These are phyloP conservation scores for Zaprionus lineosus DNA, from an alignment of 2,888 invertebrate genomes.

Conservation along the genomic window DNA sequence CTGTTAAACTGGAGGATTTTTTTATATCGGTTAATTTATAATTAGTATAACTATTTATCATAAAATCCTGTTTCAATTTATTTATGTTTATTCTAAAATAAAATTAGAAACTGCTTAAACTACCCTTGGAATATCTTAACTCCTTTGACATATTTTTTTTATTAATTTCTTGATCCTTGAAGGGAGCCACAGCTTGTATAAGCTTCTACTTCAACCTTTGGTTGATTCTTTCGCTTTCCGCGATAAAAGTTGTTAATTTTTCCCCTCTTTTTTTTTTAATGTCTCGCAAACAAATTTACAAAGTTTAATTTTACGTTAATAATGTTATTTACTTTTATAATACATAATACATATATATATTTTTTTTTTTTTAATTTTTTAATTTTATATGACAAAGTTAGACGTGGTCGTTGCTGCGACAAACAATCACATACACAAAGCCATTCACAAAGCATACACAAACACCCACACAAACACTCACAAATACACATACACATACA, in stretches of 20 bases:
- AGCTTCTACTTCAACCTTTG: slow-evolving; percentile 17
- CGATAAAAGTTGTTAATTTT: neutral
- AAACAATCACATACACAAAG: slow-evolving; percentile 4
- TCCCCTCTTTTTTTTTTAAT: slow-evolving; percentile 6
- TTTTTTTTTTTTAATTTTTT: slow-evolving; percentile 30
- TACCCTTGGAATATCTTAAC: slow-evolving; percentile 22
- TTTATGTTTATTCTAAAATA: too few species aligned
- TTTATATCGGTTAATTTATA: too few species aligned
- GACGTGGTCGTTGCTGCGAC: slow-evolving; percentile 25
- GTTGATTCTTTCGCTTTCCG: slow-evolving; percentile 4
- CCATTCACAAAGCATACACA: neutral
- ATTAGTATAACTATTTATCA: too few species aligned
- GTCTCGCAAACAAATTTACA: slow-evolving; percentile 53
- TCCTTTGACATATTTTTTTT: slow-evolving; percentile 8
- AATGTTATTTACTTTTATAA: slow-evolving; percentile 52
- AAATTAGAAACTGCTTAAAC: too few species aligned
- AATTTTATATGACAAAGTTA: slow-evolving; percentile 38
- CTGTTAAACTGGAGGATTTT: too few species aligned
- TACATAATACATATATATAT: too few species aligned
- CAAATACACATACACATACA: neutral
- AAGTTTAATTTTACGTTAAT: slow-evolving; percentile 77
- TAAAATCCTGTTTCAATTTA: too few species aligned
- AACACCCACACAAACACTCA: slow-evolving; percentile 9
- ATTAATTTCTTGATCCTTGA: too few species aligned
- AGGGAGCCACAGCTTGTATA: slow-evolving; percentile 6